These are phyloP conservation scores for Sylvilagus floridanus DNA, from an alignment of 2,797 vertebrate genomes.

Conservation along the genomic window DNA sequence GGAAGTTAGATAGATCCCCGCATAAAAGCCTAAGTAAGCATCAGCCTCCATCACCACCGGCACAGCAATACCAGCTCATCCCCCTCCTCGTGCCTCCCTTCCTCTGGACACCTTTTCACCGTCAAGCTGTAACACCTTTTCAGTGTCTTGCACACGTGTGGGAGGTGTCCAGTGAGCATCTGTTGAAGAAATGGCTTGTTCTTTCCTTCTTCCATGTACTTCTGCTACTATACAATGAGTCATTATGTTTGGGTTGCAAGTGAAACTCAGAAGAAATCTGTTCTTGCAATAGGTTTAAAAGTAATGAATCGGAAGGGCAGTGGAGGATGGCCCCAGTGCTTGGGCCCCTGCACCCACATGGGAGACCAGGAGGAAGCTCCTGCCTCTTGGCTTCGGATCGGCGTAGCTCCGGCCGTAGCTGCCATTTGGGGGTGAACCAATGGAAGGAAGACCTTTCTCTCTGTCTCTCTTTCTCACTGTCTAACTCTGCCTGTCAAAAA, in stretches of 20 bases:
- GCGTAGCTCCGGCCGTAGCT: too few relatives aligned
- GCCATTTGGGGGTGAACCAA: too few relatives aligned
- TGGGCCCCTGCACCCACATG: too few relatives aligned
- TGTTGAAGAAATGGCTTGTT: background rate
- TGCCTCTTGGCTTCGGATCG: too few relatives aligned
- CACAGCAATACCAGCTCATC: accelerated
- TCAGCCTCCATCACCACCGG: accelerated
- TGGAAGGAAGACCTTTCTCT: too few relatives aligned
- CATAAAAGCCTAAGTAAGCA: too few relatives aligned
- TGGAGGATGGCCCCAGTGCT: too few relatives aligned
- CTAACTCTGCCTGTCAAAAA: too few relatives aligned
- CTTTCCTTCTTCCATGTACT: background rate
- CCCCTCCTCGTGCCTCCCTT: accelerated
- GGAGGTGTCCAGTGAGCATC: accelerated
- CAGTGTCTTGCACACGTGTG: background rate
- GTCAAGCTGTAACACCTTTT: background rate
- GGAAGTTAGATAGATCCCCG: background rate
- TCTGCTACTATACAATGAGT: background rate
- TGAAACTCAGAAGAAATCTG: background rate
- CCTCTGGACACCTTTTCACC: background rate
- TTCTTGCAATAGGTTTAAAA: background rate
- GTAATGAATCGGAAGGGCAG: background rate
- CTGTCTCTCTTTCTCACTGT: too few relatives aligned
- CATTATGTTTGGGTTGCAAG: background rate
- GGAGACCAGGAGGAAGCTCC: too few relatives aligned